Base-by-base conservation (phyloP, 2,113 vertebrate species). In the Phalacrocorax aristotelis region DNA sequence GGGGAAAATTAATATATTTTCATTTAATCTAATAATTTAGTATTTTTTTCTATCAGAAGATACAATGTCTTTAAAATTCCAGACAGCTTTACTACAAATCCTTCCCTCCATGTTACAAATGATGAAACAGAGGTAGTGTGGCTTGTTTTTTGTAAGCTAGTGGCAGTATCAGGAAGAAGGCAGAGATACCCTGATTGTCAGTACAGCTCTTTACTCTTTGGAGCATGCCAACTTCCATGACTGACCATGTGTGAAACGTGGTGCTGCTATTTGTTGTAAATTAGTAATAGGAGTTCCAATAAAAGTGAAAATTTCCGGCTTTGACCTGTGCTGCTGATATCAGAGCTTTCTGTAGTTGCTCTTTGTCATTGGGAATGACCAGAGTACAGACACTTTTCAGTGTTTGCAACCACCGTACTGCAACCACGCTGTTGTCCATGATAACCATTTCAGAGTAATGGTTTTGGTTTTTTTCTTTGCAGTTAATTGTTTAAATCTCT, bases 221-320 rank as follows among this genome's bases (percentile, higher is more conserved):
- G 22, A 71, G 30, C 38, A 6, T 55, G 42, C 44, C 38, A 55
- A 0, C 66, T 80, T 66, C 74, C 52, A 40, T 64, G 52, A 38
- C 76, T 93, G 85, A n/a, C 78, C 87, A 84, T 83, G 52, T 88
- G 64, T 92, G 71, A 94, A 94, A 71, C 40, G 32, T 64, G 52
- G 26, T 93, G 40, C 49, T 90, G 66, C 27, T 61, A 18, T 58
- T 85, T 85, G 34, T 17, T 88, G 83, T 89, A 64, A 86, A 75
- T 78, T n/a, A 94, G 76, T 89, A 90, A 89, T 87, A 51, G 23
- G 17, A 40, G 21, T 74, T 74, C n/a, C 9, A 76, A 10, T 36
- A 44, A 68, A 87, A 55, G 52, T 57, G 44, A 87, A 65, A 65
- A 48, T 65, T 85, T 90, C 82, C 42, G 74, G 48, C 64, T 77